Conservation (phyloP, 1,140 invertebrate genomes). For the Nasonia giraulti region DNA sequence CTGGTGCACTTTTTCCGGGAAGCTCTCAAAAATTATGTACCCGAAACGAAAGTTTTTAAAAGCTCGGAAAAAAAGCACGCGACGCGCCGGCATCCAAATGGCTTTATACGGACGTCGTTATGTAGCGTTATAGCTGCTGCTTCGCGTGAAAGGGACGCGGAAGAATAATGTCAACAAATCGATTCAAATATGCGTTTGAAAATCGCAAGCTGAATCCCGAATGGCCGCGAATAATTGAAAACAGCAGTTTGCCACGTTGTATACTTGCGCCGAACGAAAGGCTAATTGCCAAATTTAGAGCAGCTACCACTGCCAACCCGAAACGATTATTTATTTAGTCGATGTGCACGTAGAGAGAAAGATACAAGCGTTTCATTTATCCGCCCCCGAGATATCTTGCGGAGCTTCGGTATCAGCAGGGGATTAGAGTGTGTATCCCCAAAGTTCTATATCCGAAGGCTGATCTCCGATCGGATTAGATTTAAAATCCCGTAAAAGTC, state of each 20-base stretch:
- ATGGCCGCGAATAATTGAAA: neutral
- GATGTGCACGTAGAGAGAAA: too few relatives aligned
- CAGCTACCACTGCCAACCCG: neutral
- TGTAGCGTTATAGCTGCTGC: too few relatives aligned
- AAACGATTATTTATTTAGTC: neutral
- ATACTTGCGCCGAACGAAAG: neutral
- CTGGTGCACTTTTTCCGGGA: neutral
- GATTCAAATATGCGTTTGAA: neutral
- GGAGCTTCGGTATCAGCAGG: too few relatives aligned
- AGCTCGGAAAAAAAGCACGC: neutral
- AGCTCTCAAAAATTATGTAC: neutral
- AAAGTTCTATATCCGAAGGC: too few relatives aligned
- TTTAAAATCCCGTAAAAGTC: neutral
- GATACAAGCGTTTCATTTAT: too few relatives aligned
- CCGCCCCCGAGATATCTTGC: too few relatives aligned
- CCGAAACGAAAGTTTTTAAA: neutral
- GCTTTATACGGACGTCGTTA: neutral
- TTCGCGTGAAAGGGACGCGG: too few relatives aligned
- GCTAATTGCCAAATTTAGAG: neutral
- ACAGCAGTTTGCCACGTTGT: neutral
- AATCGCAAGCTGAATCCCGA: neutral
- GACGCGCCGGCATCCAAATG: neutral
- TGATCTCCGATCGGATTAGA: constrained; percentile 16
- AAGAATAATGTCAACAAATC: neutral
- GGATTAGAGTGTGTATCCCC: too few relatives aligned